phyloP scores from a whole-genome alignment of 2,888 invertebrate species.

The Uropetala carovei region DNA sequence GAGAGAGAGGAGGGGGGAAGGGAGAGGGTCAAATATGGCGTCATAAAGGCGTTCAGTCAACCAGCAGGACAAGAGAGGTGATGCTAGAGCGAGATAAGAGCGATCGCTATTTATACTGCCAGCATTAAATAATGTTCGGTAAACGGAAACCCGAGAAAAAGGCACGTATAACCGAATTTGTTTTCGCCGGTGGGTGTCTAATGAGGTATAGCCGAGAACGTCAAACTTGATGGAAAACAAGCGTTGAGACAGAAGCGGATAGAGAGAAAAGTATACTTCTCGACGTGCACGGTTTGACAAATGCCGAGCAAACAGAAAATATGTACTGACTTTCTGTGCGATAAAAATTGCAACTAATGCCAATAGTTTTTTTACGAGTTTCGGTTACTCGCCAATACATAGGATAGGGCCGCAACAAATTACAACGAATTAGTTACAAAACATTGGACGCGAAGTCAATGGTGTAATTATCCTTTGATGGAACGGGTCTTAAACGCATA shows the following conservation, averaged over 20 bases:
- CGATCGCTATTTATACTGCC: slow-evolving; percentile 61
- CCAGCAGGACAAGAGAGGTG: slow-evolving; percentile 51
- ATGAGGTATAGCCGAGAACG: slow-evolving; percentile 39
- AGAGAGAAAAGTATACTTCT: too few species aligned
- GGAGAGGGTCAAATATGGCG: slow-evolving; percentile 10
- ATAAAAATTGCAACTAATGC: too few species aligned
- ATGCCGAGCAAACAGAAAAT: too few species aligned
- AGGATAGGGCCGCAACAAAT: too few species aligned
- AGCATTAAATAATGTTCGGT: slow-evolving; percentile 56
- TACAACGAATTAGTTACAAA: too few species aligned
- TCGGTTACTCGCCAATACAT: too few species aligned
- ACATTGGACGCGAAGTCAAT: too few species aligned
- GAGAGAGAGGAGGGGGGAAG: neutral
- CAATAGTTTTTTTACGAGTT: too few species aligned
- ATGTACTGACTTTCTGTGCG: too few species aligned
- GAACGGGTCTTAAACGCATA: too few species aligned
- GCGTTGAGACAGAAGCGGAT: neutral
- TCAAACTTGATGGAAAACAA: slow-evolving; percentile 5
- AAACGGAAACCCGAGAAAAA: slow-evolving; percentile 20
- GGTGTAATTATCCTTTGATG: too few species aligned
- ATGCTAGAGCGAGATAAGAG: slow-evolving; percentile 26
- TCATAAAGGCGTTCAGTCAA: slow-evolving; percentile 53
- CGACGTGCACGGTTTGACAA: too few species aligned
- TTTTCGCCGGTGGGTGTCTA: slow-evolving; percentile 51
- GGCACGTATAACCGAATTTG: neutral